Evolutionary conservation across 92 coral and sea anemone species (phyloP).

Genomic region (Ricordea florida): DNA sequence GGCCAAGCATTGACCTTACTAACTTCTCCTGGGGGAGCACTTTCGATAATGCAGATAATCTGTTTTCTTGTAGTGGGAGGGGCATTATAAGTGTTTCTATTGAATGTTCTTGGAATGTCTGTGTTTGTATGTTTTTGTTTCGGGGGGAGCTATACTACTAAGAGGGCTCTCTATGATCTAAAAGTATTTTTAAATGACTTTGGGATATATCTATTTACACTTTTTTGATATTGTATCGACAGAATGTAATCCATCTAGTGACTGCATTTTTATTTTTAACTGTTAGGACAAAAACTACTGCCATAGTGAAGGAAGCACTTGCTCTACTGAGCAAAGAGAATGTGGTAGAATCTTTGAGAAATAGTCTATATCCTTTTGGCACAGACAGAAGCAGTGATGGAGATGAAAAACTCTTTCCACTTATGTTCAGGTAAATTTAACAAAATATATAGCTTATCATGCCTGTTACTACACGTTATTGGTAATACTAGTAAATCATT

Average conservation of each 20-base stretch:
- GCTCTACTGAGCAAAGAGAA: slow-evolving; percentile 36
- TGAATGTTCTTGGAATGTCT: slow-evolving; percentile 11
- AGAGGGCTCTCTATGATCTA: too few species aligned
- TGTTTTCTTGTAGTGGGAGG: background rate
- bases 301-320: slow-evolving; percentile 31
- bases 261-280: slow-evolving; percentile 10
- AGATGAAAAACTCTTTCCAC: slow-evolving; percentile 29
- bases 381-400: slow-evolving; percentile 33
- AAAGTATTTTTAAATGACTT: slow-evolving; percentile 20
- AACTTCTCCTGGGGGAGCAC: too few species aligned
- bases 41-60: too few species aligned
- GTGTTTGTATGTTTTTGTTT: slow-evolving; percentile 3
- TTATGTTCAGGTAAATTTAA: slow-evolving; percentile 22
- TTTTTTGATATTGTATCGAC: slow-evolving; percentile 21
- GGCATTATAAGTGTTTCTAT: background rate
- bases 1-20: too few species aligned
- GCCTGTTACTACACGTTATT: slow-evolving; percentile 23
- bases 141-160: slow-evolving; percentile 7
- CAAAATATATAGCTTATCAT: too few species aligned
- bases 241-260: too few species aligned
- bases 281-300: slow-evolving; percentile 9
- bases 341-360: slow-evolving; percentile 7
- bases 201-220: background rate
- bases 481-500: slow-evolving; percentile 1
- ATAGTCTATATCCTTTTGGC: slow-evolving; percentile 1